Evolutionary conservation across 2,888 invertebrate genomes (phyloP), one percentile per base, ranked within the genome.

Genomic region (Lasioglossum pauxillum): DNA sequence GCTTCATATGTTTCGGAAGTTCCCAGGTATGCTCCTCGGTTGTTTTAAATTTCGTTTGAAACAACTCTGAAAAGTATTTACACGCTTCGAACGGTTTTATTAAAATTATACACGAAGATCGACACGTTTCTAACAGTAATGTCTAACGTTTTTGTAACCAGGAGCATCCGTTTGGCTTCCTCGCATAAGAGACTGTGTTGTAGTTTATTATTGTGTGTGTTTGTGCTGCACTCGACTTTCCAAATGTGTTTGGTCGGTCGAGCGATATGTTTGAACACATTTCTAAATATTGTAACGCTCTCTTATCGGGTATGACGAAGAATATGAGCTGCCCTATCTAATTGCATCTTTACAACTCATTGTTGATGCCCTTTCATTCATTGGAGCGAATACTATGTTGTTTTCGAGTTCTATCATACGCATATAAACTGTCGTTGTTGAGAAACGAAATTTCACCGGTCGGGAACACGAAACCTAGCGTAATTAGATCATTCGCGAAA

Each of bases 291-390:
- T 85, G 71, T 87, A 87, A 90, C 82, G 91, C 90, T 91, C 90
- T 91, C 91, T 90, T 85, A 87, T 89, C 84, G 81, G 87, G 85
- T 89, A 88, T 84, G 86, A 86, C 85, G 78, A 91, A 91, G 78
- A 84, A 85, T 89, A 89, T 91, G 85, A 84, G 81, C 85, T 91
- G 83, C 77, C 87, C 84, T 87, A 83, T 85, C 78, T 74, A 89
- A 78, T 77, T 87, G 78, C 78, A 79, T 89, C 87, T 85, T 85
- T 80, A 86, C 79, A 76, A 88, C 82, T 90, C 82, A 78, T 83
- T 86, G 85, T 89, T 69, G 71, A 92, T 85, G 82, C 84, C 83
- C 88, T 86, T 14, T 90, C 73, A 83, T 83, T 57, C 77, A 75
- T 3, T 85, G 82, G 79, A 79, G 83, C 44, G 84, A 57, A 88